Conservation (phyloP, 2,888 invertebrate species). For the Mamestra brassicae region DNA sequence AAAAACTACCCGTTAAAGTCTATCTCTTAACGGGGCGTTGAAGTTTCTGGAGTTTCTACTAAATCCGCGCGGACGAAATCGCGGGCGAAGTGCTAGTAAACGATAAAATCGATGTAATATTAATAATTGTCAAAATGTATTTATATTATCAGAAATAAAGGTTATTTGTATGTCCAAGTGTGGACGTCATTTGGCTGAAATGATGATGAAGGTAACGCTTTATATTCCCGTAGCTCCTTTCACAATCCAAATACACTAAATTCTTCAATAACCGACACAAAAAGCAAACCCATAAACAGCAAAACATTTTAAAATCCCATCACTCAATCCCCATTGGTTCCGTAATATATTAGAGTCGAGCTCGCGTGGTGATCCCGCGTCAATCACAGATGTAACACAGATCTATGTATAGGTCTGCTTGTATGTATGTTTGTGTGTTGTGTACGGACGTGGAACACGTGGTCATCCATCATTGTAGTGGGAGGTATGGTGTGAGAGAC, state of each 20-base stretch:
- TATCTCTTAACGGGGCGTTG: no score
- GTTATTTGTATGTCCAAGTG: no score
- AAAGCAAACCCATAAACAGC: conserved; percentile 11
- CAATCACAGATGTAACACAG: conserved; percentile 37
- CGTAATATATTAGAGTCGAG: conserved; percentile 34
- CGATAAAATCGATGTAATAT: no score
- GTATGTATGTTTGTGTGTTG: background rate
- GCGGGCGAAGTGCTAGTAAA: no score
- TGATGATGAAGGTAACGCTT: no score
- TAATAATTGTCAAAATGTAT: no score
- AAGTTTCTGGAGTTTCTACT: no score
- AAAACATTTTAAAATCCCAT: conserved; percentile 42
- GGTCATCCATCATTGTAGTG: conserved; percentile 37
- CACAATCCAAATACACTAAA: background rate
- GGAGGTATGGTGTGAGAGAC: conserved; percentile 9
- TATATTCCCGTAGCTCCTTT: no score
- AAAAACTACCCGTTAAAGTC: no score
- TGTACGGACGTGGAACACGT: conserved; percentile 7
- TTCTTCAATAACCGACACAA: background rate
- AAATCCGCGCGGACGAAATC: no score
- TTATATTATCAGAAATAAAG: no score
- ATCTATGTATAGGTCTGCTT: background rate
- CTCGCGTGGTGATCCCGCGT: conserved; percentile 22
- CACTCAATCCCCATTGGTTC: conserved; percentile 9
- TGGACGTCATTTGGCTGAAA: no score